These are phyloP conservation scores for Spea bombifrons DNA, from an alignment of 2,113 vertebrate species.

Conservation along the genomic window DNA sequence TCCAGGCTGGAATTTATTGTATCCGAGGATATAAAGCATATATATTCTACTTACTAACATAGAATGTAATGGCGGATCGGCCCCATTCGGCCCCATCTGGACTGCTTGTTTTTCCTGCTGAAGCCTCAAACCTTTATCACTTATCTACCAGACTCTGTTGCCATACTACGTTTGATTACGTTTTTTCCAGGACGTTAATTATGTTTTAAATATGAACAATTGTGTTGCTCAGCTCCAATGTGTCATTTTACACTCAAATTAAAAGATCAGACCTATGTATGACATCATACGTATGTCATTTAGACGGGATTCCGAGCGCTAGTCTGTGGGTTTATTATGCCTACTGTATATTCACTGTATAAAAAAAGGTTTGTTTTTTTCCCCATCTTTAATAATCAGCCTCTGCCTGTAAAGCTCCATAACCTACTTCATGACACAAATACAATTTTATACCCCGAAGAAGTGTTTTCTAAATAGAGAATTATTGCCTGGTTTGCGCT, in stretches of 20 bases:
- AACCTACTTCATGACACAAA: conserved; percentile 5
- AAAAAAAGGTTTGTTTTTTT: not conserved
- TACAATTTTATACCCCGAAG: not conserved
- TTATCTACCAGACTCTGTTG: too few relatives aligned
- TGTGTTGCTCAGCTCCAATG: too few relatives aligned
- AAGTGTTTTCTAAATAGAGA: not conserved
- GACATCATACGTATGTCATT: not conserved
- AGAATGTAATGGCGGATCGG: too few relatives aligned
- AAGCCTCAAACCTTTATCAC: too few relatives aligned
- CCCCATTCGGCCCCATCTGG: too few relatives aligned
- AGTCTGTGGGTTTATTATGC: not conserved
- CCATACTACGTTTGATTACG: too few relatives aligned
- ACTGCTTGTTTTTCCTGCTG: too few relatives aligned
- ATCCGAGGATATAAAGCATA: too few relatives aligned
- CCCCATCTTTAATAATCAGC: not conserved
- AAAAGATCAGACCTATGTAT: not conserved
- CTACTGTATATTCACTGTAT: not conserved
- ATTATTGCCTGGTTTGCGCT: not conserved
- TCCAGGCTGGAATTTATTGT: not conserved
- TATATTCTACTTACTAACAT: too few relatives aligned
- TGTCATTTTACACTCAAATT: not conserved
- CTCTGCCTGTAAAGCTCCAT: not conserved
- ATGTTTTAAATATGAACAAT: too few relatives aligned
- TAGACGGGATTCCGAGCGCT: not conserved
- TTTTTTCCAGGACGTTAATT: too few relatives aligned